Evolutionary conservation across 2,113 vertebrate species (phyloP).

Genomic region (Crotalus horridus): DNA sequence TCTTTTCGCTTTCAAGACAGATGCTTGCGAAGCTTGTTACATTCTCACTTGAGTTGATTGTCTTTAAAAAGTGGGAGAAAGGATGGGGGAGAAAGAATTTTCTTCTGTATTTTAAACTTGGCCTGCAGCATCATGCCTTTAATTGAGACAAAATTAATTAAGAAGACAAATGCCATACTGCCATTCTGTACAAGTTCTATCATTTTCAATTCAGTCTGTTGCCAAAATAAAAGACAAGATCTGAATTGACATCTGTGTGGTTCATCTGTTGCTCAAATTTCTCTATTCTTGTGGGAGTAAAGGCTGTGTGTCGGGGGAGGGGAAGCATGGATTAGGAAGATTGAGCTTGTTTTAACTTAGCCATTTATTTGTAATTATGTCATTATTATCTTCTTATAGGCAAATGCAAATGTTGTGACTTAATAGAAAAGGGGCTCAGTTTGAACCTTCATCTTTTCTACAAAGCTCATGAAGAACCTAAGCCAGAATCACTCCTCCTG

Average conservation of each 20-base stretch:
- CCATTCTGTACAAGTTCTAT: slow-evolving; percentile 24
- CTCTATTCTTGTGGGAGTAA: slow-evolving; percentile 24
- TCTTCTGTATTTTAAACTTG: slow-evolving; percentile 14
- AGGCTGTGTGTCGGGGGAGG: background rate
- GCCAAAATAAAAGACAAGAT: slow-evolving; percentile 42
- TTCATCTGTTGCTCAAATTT: slow-evolving; percentile 43
- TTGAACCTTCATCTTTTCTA: background rate
- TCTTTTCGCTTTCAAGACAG: background rate
- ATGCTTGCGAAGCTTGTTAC: background rate
- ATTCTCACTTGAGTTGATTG: background rate
- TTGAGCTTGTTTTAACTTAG: background rate
- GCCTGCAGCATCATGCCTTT: slow-evolving; percentile 2
- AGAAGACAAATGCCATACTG: slow-evolving; percentile 8
- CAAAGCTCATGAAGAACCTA: background rate
- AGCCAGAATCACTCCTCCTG: background rate
- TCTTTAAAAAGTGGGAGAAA: background rate
- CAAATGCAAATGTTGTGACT: slow-evolving; percentile 16
- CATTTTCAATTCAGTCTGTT: slow-evolving; percentile 49
- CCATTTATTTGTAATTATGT: background rate
- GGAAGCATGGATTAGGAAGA: background rate
- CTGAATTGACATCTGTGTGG: slow-evolving; percentile 20
- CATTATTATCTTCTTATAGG: slow-evolving; percentile 19
- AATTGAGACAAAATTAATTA: slow-evolving; percentile 26
- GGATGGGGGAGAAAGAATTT: background rate
- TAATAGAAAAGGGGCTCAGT: background rate